Percentiles rank a stretch among this genome's conserved stretches.
phyloP scores from a whole-genome alignment of 2,113 vertebrate genomes.

The Eleginops maclovinus region DNA sequence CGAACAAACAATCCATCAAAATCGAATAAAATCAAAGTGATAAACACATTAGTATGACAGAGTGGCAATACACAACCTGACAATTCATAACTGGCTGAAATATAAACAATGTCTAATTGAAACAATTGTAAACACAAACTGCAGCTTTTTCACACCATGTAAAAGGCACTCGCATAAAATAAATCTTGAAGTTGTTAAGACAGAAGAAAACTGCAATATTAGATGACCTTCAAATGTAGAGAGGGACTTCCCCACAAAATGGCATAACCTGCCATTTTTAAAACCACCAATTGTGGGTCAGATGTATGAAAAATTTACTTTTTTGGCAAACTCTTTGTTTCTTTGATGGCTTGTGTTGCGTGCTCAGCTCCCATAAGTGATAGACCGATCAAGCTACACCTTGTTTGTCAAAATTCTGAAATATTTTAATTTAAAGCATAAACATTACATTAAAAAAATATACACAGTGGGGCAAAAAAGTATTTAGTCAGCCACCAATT shows the following conservation, averaged over 20 bases:
- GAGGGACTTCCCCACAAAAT: not conserved
- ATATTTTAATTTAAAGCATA: not conserved
- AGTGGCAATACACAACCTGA: not conserved
- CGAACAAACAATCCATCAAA: not conserved
- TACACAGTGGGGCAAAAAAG: no score
- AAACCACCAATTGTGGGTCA: not conserved
- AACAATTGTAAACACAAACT: not conserved
- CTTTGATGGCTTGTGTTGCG: not conserved
- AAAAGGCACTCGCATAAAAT: not conserved
- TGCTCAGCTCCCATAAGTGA: not conserved
- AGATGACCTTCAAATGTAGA: not conserved
- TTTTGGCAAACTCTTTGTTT: not conserved
- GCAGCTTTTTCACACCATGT: not conserved
- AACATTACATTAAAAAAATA: no score
- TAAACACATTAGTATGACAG: not conserved
- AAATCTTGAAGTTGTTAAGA: not conserved
- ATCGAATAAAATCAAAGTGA: constrained; percentile 1
- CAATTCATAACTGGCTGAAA: not conserved
- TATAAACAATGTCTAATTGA: no score
- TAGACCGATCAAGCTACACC: not conserved
- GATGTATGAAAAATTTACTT: not conserved
- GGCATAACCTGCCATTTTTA: not conserved
- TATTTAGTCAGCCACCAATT: no score
- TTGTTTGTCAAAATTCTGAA: not conserved
- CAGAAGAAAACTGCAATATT: not conserved